Base-by-base conservation (phyloP, 2,888 invertebrate species). In the Eumacrocentrus americanus region DNA sequence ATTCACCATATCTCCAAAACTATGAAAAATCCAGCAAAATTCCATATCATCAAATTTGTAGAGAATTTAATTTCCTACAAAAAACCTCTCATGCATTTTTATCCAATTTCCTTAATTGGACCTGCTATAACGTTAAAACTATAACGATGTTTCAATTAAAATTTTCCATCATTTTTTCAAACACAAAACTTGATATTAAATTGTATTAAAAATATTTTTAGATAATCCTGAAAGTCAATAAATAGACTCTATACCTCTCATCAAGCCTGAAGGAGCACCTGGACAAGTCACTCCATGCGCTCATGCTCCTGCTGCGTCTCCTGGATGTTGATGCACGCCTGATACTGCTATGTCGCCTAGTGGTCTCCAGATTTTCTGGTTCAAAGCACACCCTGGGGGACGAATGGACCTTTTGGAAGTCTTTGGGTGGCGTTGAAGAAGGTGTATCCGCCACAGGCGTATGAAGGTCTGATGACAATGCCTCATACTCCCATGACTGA, bases 251-350 rank as follows among this genome's bases (percentile, higher is more conserved):
- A 12, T 75, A 90, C 90, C 90, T 89, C 79, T 91, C 91, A 68
- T 91, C 91, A 74, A 91, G 85, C 72, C 89, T 87, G 84, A 91
- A 91, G 78, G 91, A 92, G 68, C 91, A 91, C 58, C 92, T 86
- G 73, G 92, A 92, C 77, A 92, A 88, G 76, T 92, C 92, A 74
- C 92, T 92, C 92, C 92, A 92, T 37, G 91, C 92, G 75, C 92
- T 92, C 91, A 92, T 91, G 67, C 92, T 92, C 35, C 84, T 75
- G 81, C 78, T 80, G 83, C 81, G 77, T 86, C 80, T 65, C 82
- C 83, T 25, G 86, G 86, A 6, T 84, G 55, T 58, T 37, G 63
- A 57, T 58, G 62, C 58, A 29, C 40, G 61, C 57, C 65, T 59
- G 11, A 47, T 62, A 50, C 79, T 80, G 62, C 80, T 80, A 4